A percentile compares a stretch with the other conserved stretches of the same genome.
Evolutionary conservation across 1,140 invertebrate species (phyloP).

Genomic region (Drosophila seguyi): DNA sequence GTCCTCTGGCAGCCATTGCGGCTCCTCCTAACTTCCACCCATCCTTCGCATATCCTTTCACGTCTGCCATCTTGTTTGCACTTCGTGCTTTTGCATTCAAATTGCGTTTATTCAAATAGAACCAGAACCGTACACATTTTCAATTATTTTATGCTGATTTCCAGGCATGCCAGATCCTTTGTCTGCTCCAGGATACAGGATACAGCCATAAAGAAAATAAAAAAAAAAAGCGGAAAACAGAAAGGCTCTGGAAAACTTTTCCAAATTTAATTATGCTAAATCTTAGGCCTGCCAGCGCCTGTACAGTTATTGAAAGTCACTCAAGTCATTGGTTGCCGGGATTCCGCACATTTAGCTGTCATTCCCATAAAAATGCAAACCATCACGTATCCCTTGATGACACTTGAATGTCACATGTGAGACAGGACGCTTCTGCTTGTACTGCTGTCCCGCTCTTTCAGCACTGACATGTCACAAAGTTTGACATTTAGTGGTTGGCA

Average conservation of each 20-base stretch:
- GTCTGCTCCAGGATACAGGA: conserved; percentile 41
- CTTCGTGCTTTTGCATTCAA: conserved; percentile 83
- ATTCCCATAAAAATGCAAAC: conserved; percentile 81
- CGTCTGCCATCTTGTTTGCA: conserved; percentile 74
- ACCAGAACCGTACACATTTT: conserved; percentile 75
- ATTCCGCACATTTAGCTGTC: conserved; percentile 66
- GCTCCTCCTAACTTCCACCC: conserved; percentile 6
- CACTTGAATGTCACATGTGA: conserved; percentile 82
- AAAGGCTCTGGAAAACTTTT: conserved; percentile 35
- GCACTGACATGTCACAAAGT: conserved; percentile 66
- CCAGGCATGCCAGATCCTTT: conserved; percentile 66
- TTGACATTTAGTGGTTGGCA: conserved; percentile 83
- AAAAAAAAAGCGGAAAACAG: conserved; percentile 30
- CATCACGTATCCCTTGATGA: conserved; percentile 73
- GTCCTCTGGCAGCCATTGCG: conserved; percentile 8
- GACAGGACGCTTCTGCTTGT: conserved; percentile 42
- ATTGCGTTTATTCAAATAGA: conserved; percentile 84
- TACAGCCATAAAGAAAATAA: conserved; percentile 25
- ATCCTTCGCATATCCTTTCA: conserved; percentile 37
- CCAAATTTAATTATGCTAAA: conserved; percentile 81
- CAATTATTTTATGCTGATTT: conserved; percentile 83
- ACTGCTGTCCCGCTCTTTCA: conserved; percentile 27
- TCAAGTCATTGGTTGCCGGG: conserved; percentile 60
- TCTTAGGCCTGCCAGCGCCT: conserved; percentile 43
- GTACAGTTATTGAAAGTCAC: conserved; percentile 63